phyloP scores from a whole-genome alignment of 2,113 vertebrate species.

The Oreochromis spilurus region DNA sequence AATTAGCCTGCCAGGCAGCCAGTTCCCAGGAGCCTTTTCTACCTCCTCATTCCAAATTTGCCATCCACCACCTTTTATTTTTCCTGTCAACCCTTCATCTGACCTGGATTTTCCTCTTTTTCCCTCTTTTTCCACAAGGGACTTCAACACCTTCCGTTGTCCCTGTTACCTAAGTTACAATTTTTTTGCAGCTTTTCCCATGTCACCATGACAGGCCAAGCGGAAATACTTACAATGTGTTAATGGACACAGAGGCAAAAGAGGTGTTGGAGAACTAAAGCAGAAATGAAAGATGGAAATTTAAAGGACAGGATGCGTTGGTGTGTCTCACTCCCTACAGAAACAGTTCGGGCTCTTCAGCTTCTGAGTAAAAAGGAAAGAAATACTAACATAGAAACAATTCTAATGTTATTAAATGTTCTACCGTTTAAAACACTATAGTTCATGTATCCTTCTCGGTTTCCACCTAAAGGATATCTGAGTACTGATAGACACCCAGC shows the following conservation, averaged over 20 bases:
- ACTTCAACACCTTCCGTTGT: neutral
- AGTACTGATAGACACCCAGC: neutral
- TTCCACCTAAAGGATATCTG: neutral
- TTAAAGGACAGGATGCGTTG: neutral
- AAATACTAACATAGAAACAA: neutral
- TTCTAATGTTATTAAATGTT: neutral
- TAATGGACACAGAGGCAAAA: constrained; percentile 43
- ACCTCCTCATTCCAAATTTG: constrained; percentile 17
- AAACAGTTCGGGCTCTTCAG: neutral
- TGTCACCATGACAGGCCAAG: neutral
- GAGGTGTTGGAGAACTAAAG: neutral
- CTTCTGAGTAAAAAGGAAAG: neutral
- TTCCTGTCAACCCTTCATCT: neutral
- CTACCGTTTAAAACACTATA: neutral
- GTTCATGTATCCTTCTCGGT: neutral
- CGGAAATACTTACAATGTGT: constrained; percentile 15
- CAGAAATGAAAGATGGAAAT: neutral
- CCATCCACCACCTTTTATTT: neutral
- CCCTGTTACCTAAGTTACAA: neutral
- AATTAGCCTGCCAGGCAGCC: constrained; percentile 69
- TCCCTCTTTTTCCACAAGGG: neutral
- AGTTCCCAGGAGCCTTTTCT: constrained; percentile 45
- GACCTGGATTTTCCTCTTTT: neutral
- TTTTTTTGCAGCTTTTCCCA: neutral
- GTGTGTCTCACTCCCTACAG: neutral